Conservation (phyloP, 2,113 vertebrate species). For the Misgurnus mizolepis region DNA sequence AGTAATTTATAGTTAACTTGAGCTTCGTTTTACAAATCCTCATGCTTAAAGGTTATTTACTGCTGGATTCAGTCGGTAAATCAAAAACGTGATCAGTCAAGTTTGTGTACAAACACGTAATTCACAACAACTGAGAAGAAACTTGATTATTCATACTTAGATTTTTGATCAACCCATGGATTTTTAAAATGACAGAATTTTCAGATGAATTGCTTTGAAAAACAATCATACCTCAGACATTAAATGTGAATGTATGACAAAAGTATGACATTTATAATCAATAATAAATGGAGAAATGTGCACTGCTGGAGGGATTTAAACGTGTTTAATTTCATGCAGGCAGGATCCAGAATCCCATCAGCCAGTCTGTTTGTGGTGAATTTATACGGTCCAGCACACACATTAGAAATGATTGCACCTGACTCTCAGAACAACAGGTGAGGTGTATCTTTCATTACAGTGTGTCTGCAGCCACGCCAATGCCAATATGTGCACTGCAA, state of each 20-base stretch:
- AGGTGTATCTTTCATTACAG: slow-evolving; percentile 3
- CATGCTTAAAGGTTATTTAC: too few relatives aligned
- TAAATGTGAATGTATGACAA: too few relatives aligned
- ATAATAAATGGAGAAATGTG: background rate
- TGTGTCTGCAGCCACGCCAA: background rate
- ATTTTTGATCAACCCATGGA: background rate
- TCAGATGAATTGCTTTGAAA: background rate
- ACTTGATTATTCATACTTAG: background rate
- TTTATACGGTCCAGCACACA: slow-evolving; percentile 77
- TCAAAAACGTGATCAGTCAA: too few relatives aligned
- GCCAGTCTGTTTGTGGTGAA: slow-evolving; percentile 81
- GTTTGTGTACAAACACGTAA: too few relatives aligned
- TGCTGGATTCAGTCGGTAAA: too few relatives aligned
- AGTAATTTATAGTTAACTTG: too few relatives aligned
- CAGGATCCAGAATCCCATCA: slow-evolving; percentile 77
- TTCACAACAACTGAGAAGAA: background rate
- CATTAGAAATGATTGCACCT: slow-evolving; percentile 78
- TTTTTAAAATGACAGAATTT: background rate
- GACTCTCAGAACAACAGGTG: slow-evolving; percentile 77
- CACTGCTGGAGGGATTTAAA: background rate
- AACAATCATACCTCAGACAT: too few relatives aligned
- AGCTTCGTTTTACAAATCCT: too few relatives aligned
- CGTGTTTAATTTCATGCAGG: slow-evolving; percentile 62
- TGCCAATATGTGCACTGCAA: background rate
- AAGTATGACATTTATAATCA: background rate